Evolutionary conservation across 2,888 invertebrate species (phyloP).

Genomic region (Drosophila neoperkinsi): DNA sequence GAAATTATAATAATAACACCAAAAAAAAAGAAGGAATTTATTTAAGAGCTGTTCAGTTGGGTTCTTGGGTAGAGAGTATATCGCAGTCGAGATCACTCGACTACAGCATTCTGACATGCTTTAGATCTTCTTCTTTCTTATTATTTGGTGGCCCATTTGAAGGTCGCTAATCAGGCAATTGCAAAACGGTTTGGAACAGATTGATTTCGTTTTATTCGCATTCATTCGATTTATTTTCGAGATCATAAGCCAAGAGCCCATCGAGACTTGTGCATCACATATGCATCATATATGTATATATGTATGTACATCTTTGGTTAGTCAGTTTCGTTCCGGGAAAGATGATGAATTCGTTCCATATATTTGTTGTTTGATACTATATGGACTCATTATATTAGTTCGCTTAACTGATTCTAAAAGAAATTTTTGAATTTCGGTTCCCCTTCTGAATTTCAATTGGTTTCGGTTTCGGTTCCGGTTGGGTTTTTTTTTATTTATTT

Average conservation of each 20-base stretch:
- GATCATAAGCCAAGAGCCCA: neutral
- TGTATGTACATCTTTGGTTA: neutral
- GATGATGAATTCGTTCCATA: neutral
- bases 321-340: neutral
- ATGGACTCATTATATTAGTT: neutral
- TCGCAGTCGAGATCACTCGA: neutral
- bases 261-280: neutral
- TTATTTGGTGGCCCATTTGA: slow-evolving; percentile 21
- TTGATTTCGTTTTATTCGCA: slow-evolving; percentile 49
- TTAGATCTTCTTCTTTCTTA: too few species aligned
- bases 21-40: neutral
- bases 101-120: neutral
- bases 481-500: neutral
- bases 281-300: too few species aligned
- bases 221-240: slow-evolving; percentile 50
- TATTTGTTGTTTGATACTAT: neutral
- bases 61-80: neutral
- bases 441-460: neutral
- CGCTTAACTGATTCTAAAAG: neutral
- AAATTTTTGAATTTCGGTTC: neutral
- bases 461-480: neutral
- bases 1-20: neutral
- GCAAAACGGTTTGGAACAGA: slow-evolving; percentile 52
- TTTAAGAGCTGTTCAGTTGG: neutral
- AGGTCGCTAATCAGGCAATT: slow-evolving; percentile 33